Evolutionary conservation across 1,140 invertebrate genomes (phyloP).

Genomic region (Drosophila serrata): DNA sequence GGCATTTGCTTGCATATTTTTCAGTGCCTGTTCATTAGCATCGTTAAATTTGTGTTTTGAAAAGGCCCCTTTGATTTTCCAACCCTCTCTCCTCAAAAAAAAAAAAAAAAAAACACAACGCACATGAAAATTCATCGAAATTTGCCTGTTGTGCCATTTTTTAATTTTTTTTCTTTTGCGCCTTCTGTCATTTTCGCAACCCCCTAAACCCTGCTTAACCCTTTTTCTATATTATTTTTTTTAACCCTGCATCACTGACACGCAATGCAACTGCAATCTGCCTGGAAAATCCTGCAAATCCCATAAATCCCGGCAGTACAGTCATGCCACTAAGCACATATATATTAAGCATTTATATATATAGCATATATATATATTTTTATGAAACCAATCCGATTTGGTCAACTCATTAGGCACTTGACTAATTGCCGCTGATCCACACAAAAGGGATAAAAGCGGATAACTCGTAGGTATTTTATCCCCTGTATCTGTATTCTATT

Average conservation of each 20-base stretch:
- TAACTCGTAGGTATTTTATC: constrained; percentile 20
- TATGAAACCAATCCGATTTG: constrained; percentile 48
- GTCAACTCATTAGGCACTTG: constrained; percentile 82
- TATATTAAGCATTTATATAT: background rate
- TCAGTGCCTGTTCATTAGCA: constrained; percentile 36
- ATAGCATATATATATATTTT: background rate
- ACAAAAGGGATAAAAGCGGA: constrained; percentile 21
- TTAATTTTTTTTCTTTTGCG: constrained; percentile 34
- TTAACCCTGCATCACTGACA: background rate
- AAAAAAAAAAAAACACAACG: constrained; percentile 3
- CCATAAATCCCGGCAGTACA: constrained; percentile 32
- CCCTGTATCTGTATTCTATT: background rate
- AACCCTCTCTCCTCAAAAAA: constrained; percentile 6
- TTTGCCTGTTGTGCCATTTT: constrained; percentile 51
- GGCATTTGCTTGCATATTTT: background rate
- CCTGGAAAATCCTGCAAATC: constrained; percentile 48
- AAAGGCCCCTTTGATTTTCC: constrained; percentile 5
- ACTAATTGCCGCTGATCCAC: constrained; percentile 65
- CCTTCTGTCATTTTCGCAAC: constrained; percentile 53
- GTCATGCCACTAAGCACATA: constrained; percentile 4
- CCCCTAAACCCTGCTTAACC: constrained; percentile 71
- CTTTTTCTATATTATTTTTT: constrained; percentile 42
- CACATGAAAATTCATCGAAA: constrained; percentile 22
- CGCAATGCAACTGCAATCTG: constrained; percentile 53
- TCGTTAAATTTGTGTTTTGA: constrained; percentile 46